These are phyloP conservation scores for Ostrea edulis DNA, from an alignment of 1,140 invertebrate genomes.

Conservation along the genomic window DNA sequence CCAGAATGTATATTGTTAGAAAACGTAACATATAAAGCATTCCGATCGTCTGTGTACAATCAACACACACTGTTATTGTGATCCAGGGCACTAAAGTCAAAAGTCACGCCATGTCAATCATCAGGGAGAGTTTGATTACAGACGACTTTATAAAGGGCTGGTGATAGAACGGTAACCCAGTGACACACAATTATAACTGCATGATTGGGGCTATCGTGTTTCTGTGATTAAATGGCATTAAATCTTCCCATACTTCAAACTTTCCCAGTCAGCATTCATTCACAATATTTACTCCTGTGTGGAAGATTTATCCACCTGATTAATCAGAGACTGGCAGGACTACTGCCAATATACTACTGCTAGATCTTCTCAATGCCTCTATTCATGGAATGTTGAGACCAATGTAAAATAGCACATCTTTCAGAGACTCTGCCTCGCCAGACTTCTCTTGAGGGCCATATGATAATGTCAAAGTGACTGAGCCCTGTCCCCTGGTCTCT, in stretches of 20 bases:
- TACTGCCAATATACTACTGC: too few relatives aligned
- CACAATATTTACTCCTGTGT: background rate
- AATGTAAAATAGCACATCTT: too few relatives aligned
- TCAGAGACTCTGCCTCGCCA: too few relatives aligned
- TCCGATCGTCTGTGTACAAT: background rate
- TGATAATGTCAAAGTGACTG: too few relatives aligned
- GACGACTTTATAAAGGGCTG: background rate
- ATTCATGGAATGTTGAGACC: too few relatives aligned
- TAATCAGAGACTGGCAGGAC: background rate
- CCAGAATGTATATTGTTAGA: background rate
- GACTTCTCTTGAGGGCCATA: too few relatives aligned
- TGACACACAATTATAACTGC: conserved; percentile 5
- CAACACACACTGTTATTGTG: background rate
- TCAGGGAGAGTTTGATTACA: background rate
- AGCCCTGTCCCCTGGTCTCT: too few relatives aligned
- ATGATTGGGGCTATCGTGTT: background rate
- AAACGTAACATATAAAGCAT: background rate
- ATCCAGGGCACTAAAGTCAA: background rate
- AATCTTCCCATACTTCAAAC: background rate
- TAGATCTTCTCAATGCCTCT: too few relatives aligned
- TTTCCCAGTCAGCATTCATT: background rate
- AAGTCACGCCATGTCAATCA: conserved; percentile 6
- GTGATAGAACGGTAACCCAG: background rate
- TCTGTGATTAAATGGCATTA: background rate
- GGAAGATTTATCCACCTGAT: background rate